A percentile compares a stretch with the other conserved stretches of the same genome.
Conservation (phyloP, 2,888 invertebrate species). For the Stenoptilia bipunctidactyla region DNA sequence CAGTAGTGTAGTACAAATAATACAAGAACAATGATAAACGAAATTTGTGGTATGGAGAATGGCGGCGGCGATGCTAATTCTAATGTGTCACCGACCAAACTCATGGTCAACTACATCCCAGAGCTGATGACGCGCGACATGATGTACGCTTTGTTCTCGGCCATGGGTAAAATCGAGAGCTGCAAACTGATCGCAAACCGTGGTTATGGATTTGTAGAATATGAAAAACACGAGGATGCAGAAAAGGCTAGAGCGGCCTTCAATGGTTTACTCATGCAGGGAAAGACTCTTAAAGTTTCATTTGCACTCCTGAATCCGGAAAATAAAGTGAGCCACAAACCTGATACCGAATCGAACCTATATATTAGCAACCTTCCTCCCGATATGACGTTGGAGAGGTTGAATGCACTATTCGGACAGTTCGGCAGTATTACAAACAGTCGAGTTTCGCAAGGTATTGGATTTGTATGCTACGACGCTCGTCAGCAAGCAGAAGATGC, state of each 20-base stretch:
- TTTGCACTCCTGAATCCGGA: conserved; percentile 67
- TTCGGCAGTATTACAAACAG: conserved; percentile 63
- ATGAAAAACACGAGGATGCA: conserved; percentile 65
- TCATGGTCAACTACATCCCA: conserved; percentile 70
- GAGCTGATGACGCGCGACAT: conserved; percentile 68
- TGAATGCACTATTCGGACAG: conserved; percentile 52
- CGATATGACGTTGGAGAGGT: conserved; percentile 63
- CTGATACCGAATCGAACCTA: conserved; percentile 63
- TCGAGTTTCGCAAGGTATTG: conserved; percentile 64
- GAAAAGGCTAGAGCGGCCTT: conserved; percentile 66
- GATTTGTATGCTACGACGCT: conserved; percentile 61
- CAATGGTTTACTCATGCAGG: conserved; percentile 66
- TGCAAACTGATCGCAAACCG: conserved; percentile 65
- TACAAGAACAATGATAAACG: conserved; percentile 59
- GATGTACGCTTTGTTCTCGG: conserved; percentile 68
- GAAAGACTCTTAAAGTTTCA: conserved; percentile 65
- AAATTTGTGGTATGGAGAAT: conserved; percentile 55
- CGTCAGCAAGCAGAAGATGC: conserved; percentile 62
- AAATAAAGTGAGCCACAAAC: conserved; percentile 63
- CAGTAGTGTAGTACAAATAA: conserved; percentile 58
- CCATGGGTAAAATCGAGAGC: conserved; percentile 67
- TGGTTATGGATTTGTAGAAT: conserved; percentile 66
- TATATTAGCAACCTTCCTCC: conserved; percentile 67
- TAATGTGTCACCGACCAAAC: conserved; percentile 71
- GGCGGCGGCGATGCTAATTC: conserved; percentile 67